Conservation (phyloP, 2,113 vertebrate species). For the Zosterops borbonicus region DNA sequence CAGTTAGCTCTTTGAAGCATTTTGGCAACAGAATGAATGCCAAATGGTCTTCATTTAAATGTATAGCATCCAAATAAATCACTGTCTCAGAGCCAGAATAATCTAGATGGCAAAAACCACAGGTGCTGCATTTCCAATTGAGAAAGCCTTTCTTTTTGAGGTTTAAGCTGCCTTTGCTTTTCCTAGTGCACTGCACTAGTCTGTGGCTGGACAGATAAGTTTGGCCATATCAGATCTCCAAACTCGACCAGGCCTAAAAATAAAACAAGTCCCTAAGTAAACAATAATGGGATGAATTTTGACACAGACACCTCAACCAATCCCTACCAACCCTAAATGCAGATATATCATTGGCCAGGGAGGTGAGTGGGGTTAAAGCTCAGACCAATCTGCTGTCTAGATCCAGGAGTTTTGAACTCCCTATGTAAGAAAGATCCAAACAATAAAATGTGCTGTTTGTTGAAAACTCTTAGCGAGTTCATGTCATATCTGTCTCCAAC, state of each 20-base stretch:
- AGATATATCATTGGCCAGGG: not conserved
- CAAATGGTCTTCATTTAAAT: constrained; percentile 32
- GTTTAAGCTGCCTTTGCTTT: not conserved
- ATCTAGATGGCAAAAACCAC: not conserved
- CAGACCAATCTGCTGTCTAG: not conserved
- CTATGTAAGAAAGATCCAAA: not conserved
- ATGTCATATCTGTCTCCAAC: not conserved
- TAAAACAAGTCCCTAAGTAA: not conserved
- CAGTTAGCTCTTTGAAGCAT: not conserved
- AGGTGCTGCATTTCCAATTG: not conserved
- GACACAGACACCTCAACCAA: not conserved
- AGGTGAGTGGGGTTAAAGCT: not conserved
- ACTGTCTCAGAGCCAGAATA: not conserved
- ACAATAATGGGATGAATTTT: not conserved
- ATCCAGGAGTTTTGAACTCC: not conserved
- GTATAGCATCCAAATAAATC: constrained; percentile 22
- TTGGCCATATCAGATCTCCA: not conserved
- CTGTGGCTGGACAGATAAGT: not conserved
- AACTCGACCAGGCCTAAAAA: not conserved
- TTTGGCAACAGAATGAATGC: not conserved
- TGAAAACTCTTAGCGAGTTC: not conserved
- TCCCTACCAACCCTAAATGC: not conserved
- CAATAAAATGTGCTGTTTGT: not conserved
- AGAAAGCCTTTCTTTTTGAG: not conserved
- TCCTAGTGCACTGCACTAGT: not conserved